These are phyloP conservation scores for Cetoscarus ocellatus DNA, from an alignment of 2,797 vertebrate species.

Conservation along the genomic window DNA sequence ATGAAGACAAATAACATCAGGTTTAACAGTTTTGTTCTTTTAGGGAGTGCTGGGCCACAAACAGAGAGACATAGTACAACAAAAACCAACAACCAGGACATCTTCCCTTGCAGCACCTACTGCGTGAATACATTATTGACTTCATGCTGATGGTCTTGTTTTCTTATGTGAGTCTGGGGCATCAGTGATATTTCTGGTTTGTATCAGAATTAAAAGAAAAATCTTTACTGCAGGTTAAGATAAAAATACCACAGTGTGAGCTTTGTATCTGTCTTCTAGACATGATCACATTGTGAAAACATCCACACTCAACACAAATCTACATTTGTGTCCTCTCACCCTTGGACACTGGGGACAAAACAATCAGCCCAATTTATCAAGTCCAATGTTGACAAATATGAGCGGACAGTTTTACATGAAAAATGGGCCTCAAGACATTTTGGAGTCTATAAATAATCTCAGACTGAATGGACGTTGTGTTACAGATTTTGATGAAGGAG, in stretches of 20 bases:
- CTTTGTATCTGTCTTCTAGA: slow-evolving; percentile 1
- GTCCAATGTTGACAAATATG: slow-evolving; percentile 27
- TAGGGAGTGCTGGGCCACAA: too few relatives aligned
- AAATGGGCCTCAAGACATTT: slow-evolving; percentile 15
- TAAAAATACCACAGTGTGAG: too few relatives aligned
- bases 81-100: too few relatives aligned
- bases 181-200: too few relatives aligned
- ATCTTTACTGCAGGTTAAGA: too few relatives aligned
- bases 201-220: too few relatives aligned
- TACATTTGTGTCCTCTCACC: slow-evolving; percentile 35
- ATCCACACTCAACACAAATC: slow-evolving; percentile 19
- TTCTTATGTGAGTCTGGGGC: too few relatives aligned
- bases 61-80: too few relatives aligned
- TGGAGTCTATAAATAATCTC: slow-evolving; percentile 10
- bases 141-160: too few relatives aligned
- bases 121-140: slow-evolving; percentile 5
- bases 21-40: too few relatives aligned
- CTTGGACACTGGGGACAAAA: slow-evolving; percentile 18
- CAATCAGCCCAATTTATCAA: slow-evolving; percentile 42
- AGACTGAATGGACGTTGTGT: slow-evolving; percentile 19
- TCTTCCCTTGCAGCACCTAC: too few relatives aligned
- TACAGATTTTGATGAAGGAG: slow-evolving; percentile 38
- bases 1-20: too few relatives aligned
- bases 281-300: slow-evolving; percentile 40
- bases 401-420: slow-evolving; percentile 3